Base-by-base conservation (phyloP, 2,888 invertebrate genomes). In the Patella caerulea region DNA sequence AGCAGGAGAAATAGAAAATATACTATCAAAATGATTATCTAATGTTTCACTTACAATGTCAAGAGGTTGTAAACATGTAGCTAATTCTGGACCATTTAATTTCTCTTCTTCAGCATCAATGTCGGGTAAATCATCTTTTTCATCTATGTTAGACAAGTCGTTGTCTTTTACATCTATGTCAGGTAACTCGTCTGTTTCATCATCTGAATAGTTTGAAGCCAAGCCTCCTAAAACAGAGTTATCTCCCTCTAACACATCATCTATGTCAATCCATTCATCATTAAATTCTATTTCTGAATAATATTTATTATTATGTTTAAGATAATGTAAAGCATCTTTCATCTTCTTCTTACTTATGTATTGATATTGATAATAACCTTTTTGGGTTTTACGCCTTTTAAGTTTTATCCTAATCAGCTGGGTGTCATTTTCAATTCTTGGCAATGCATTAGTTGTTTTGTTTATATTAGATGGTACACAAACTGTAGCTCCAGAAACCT, bases 31-130 rank as follows among this genome's bases (percentile, higher is more conserved):
- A 77, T 75, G 54, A 29, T 77, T 59, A 52, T 79, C 79, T 17
- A 77, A 15, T 29, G 74, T 54, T 45, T 79, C 77, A 52, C 79
- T 78, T 12, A 65, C 79, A 56, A 81, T 52, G 55, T 82, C 77
- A 29, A 53, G 71, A 17, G 81, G 79, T 71, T 82, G 81, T 12
- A 82, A 53, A 65, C 81, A 81, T 11, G 79, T 81, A 19, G 78
- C 76, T 19, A 34, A 65, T 74, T 17, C 56, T 17, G 56, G 73
- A 7, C 45, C 73, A 15, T 19, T 72, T 72, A 7, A 14, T 24
- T 52, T 17, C 19, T 34, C 17, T 15, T 12, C 73, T 45, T 45
- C 45, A 45, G 4, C 45, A 17, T 52, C 24, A 17, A 72, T 72
- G 7, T 56, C 56, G 1, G 56, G 17, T 56, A 56, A 56, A 4